A percentile compares a stretch with the other conserved stretches of the same genome.
These are phyloP conservation scores for Fregetta grallaria DNA, from an alignment of 2,113 vertebrate genomes.

Conservation along the genomic window DNA sequence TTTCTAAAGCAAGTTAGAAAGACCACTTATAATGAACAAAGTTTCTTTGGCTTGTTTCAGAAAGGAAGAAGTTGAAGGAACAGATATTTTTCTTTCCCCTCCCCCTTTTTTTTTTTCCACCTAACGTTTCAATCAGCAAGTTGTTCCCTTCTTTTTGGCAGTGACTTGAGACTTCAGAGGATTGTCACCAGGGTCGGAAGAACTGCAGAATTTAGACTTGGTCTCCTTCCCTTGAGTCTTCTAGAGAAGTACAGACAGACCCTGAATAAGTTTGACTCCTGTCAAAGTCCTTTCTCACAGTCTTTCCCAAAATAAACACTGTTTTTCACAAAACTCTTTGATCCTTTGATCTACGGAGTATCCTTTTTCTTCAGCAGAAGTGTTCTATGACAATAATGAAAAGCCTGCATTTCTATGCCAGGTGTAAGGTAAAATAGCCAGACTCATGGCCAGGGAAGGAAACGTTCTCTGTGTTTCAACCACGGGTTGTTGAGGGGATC, in stretches of 20 bases:
- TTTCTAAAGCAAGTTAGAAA: neutral
- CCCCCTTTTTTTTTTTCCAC: too few relatives aligned
- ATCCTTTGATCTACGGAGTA: neutral
- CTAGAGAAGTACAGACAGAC: neutral
- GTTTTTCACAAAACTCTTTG: neutral
- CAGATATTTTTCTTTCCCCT: too few relatives aligned
- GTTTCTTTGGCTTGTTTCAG: neutral
- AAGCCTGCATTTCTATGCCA: neutral
- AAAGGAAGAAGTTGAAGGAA: neutral
- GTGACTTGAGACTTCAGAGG: neutral
- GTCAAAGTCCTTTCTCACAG: neutral
- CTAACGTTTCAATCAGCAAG: neutral
- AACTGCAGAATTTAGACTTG: neutral
- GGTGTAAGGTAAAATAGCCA: neutral
- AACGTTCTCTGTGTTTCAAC: neutral
- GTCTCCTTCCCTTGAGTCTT: neutral
- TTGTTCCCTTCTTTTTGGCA: neutral
- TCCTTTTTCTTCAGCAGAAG: neutral
- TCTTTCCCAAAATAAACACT: neutral
- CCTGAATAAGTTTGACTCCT: neutral
- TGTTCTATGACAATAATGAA: neutral
- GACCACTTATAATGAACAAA: neutral
- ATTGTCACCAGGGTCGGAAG: neutral
- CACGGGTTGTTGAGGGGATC: accelerated
- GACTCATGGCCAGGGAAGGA: neutral